Conservation (phyloP, 2,113 vertebrate species). For the Grammomys dolichurus region DNA sequence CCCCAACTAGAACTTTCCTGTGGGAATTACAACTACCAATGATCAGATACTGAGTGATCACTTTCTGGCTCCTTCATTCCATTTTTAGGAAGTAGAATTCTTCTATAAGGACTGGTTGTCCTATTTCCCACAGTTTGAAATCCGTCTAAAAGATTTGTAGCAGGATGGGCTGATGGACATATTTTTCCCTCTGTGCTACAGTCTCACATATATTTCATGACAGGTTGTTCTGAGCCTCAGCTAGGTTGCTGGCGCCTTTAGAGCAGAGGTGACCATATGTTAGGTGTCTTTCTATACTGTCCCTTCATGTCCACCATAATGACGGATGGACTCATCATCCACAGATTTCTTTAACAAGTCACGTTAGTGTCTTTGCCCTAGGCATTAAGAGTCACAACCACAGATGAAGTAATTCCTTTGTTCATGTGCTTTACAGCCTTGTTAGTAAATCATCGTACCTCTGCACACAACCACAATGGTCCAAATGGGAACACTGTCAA, state of each 20-base stretch:
- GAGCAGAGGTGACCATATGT: not conserved
- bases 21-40: not conserved
- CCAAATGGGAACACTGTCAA: not conserved
- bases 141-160: not conserved
- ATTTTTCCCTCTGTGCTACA: not conserved
- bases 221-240: not conserved
- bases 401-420: not conserved
- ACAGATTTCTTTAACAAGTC: not conserved
- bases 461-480: not conserved
- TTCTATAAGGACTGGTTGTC: not conserved
- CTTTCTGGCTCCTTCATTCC: not conserved
- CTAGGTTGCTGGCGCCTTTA: not conserved
- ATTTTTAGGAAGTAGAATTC: not conserved
- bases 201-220: not conserved
- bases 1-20: not conserved
- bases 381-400: not conserved
- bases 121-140: not conserved
- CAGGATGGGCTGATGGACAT: not conserved
- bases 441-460: not conserved
- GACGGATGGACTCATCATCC: not conserved
- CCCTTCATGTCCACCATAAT: not conserved
- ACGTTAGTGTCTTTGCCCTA: not conserved
- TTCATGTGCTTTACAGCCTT: not conserved
- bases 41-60: not conserved
- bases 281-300: not conserved